Conservation (phyloP, 1,140 invertebrate species). For the Megalopta genalis region DNA sequence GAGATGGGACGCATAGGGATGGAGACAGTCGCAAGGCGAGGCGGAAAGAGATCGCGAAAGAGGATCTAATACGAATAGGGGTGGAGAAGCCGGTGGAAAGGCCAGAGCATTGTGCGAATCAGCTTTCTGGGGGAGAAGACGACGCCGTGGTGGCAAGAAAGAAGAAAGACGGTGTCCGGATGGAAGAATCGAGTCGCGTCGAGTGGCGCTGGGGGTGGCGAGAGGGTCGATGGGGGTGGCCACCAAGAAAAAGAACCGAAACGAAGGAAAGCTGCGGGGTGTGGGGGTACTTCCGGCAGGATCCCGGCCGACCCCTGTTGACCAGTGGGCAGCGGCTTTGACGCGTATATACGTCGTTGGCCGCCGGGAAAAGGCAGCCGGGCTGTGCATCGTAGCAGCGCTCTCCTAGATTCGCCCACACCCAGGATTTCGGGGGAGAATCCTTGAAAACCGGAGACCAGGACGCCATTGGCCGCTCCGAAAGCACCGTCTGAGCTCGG, state of each 20-base stretch:
- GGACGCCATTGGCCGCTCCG: slow-evolving; percentile 74
- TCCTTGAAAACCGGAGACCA: slow-evolving; percentile 78
- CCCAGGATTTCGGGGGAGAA: slow-evolving; percentile 68
- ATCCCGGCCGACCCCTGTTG: slow-evolving; percentile 32
- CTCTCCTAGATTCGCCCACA: slow-evolving; percentile 43
- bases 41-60: not conserved
- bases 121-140: slow-evolving; percentile 43
- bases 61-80: not conserved
- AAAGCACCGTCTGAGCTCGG: slow-evolving; percentile 66
- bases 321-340: slow-evolving; percentile 66
- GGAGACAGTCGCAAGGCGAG: not conserved
- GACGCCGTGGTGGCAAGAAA: slow-evolving; percentile 17
- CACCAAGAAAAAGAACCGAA: slow-evolving; percentile 25
- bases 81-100: slow-evolving; percentile 41
- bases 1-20: not conserved
- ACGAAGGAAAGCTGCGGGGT: slow-evolving; percentile 12
- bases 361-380: slow-evolving; percentile 41
- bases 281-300: slow-evolving; percentile 13
- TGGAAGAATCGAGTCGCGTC: slow-evolving; percentile 19
- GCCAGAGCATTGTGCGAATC: slow-evolving; percentile 52
- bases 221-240: slow-evolving; percentile 10
- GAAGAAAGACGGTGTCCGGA: slow-evolving; percentile 42
- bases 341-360: slow-evolving; percentile 18
- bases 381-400: slow-evolving; percentile 12
- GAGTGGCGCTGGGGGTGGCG: slow-evolving; percentile 5